phyloP scores from a whole-genome alignment of 1,140 invertebrate species.

The Drosophila sulfurigaster region DNA sequence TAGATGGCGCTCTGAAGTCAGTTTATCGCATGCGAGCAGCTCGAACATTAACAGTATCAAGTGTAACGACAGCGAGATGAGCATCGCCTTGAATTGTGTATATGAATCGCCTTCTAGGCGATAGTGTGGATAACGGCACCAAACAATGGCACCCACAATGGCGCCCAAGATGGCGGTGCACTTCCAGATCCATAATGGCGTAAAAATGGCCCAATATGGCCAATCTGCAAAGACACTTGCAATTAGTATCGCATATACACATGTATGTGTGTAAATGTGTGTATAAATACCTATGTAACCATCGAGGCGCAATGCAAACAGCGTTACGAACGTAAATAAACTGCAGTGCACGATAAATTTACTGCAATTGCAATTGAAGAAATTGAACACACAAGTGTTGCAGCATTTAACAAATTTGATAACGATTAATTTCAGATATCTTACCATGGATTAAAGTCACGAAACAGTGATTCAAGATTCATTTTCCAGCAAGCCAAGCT shows the following conservation, averaged over 20 bases:
- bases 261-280: too few species aligned
- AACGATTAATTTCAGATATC: not conserved
- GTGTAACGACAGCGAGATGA: conserved; percentile 96
- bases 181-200: conserved; percentile 99
- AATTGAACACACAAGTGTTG: not conserved
- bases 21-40: conserved; percentile 96
- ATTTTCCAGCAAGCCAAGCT: conserved; percentile 85
- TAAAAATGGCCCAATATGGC: conserved; percentile 97
- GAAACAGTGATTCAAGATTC: conserved; percentile 95
- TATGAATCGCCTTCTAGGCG: conserved; percentile 97
- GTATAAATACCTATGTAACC: conserved; percentile 87
- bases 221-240: conserved; percentile 86
- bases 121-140: conserved; percentile 97
- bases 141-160: conserved; percentile 95
- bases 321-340: conserved; percentile 94
- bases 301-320: conserved; percentile 96
- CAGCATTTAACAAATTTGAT: too few species aligned
- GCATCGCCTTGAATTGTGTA: conserved; percentile 98
- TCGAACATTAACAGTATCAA: conserved; percentile 98
- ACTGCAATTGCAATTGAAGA: conserved; percentile 87
- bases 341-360: conserved; percentile 98
- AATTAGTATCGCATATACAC: not conserved
- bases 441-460: conserved; percentile 96
- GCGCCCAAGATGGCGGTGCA: conserved; percentile 95
- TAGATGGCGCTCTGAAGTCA: conserved; percentile 94